Percentiles rank a stretch among this genome's conserved stretches.
Evolutionary conservation across 2,113 vertebrate species (phyloP).

Genomic region (Panthera leo): DNA sequence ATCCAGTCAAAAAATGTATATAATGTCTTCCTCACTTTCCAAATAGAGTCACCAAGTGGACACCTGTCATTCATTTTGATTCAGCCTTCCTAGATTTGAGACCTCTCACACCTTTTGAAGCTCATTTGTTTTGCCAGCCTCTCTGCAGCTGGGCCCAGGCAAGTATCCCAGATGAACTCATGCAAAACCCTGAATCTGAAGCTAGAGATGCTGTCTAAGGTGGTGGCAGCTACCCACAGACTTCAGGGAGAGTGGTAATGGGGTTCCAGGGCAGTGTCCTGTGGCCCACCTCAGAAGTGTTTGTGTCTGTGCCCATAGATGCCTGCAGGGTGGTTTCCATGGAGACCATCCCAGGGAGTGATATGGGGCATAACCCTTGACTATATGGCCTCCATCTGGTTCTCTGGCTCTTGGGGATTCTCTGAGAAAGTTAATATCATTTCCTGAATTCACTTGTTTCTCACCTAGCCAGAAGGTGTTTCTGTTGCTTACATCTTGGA

Average conservation of each 20-base stretch:
- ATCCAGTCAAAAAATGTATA: neutral
- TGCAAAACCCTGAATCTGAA: accelerated
- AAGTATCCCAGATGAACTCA: neutral
- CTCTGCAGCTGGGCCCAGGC: neutral
- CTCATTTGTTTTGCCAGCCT: neutral
- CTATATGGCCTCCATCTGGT: neutral
- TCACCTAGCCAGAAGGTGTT: neutral
- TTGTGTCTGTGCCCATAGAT: neutral
- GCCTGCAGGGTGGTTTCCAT: too few species aligned
- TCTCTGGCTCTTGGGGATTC: neutral
- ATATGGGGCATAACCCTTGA: neutral
- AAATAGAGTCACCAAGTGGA: too few species aligned
- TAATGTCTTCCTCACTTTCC: too few species aligned
- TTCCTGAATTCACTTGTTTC: neutral
- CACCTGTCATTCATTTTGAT: too few species aligned
- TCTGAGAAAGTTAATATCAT: neutral
- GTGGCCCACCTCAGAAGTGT: neutral
- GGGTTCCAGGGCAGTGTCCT: neutral
- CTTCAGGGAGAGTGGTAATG: neutral
- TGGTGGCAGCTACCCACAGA: neutral
- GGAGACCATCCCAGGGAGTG: too few species aligned
- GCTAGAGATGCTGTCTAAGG: neutral
- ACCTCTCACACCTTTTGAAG: neutral
- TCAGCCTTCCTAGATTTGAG: neutral
- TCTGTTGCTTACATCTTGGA: neutral